These are phyloP conservation scores for Agapornis canus DNA, from an alignment of 2,797 vertebrate genomes.

Conservation along the genomic window DNA sequence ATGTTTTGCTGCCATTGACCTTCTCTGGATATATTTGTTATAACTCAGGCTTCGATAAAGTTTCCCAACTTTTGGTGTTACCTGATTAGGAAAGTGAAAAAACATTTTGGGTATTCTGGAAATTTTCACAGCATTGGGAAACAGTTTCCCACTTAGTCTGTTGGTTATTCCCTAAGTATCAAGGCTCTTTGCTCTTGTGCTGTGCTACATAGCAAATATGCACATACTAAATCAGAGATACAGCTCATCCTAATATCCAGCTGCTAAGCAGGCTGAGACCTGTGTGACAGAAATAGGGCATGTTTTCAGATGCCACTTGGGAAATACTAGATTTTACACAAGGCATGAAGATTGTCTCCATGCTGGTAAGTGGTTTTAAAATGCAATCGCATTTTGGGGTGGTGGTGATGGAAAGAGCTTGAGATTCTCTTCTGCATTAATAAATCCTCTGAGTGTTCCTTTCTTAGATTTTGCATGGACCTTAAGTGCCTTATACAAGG, in stretches of 20 bases:
- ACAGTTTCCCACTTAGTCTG: not conserved
- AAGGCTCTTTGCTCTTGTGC: not conserved
- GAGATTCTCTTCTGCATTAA: not conserved
- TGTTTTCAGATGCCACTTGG: not conserved
- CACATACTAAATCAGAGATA: not conserved
- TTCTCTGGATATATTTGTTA: not conserved
- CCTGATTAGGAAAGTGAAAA: not conserved
- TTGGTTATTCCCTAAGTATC: not conserved
- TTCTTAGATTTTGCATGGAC: not conserved
- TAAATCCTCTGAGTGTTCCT: not conserved
- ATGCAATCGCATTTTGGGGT: not conserved
- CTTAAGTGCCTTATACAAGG: not conserved
- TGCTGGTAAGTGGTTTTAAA: not conserved
- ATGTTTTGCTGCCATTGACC: not conserved
- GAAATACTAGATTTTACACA: not conserved
- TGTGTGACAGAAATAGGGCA: not conserved
- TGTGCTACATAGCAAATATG: rapidly evolving
- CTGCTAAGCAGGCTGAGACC: not conserved
- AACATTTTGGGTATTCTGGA: not conserved
- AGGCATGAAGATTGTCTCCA: not conserved
- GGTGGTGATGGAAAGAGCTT: not conserved
- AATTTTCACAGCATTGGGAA: not conserved
- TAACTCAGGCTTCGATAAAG: not conserved
- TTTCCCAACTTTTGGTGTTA: not conserved
- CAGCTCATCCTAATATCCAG: not conserved